Evolutionary conservation across 2,888 invertebrate genomes (phyloP), one percentile per base, ranked within the genome.

Genomic region (Tipula helvola): DNA sequence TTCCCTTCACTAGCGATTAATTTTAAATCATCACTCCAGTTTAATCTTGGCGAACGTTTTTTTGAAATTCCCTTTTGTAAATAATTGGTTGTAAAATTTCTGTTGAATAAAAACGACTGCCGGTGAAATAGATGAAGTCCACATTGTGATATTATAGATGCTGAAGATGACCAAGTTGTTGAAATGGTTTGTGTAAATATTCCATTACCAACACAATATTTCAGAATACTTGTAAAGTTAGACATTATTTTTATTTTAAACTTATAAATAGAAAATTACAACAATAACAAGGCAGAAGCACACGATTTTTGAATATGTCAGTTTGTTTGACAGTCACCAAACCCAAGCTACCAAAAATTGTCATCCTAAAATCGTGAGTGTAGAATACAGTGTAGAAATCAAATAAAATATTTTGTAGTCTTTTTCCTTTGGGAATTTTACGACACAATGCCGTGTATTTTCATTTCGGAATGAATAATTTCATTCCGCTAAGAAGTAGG

Each of bases 1-100:
- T 95, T 93, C 0, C 95, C 95, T 47, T 94, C 93, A 86, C 89
- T 88, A 71, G 89, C 88, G 12, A 88, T 87, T 1, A 90, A 90
- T 16, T 91, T 92, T 8, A 92, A 91, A 16, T 92, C 91, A 1
- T 90, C 83, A 13, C 88, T 88, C 87, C 92, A 92, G 88, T 93
- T 94, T 88, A 93, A 94, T 28, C 94, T 92, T 8, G 88, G 87
- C 5, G 89, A 87, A n/a, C 91, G 90, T 86, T 90, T 90, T 88
- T 94, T 94, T 47, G 93, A 5, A 18, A 16, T 39, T n/a, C 13
- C 84, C 13, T 84, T 84, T 84, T 87, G 39, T 86, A 47, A 87
- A 44, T 84, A 16, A 44, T 41, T 86, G 71, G 28, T 57, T 44
- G 47, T 86, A 52, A 86, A 83, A 86, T 87, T 87, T 18, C 86